Base-by-base conservation (phyloP, 1,140 invertebrate species). In the Mizuhopecten yessoensis region DNA sequence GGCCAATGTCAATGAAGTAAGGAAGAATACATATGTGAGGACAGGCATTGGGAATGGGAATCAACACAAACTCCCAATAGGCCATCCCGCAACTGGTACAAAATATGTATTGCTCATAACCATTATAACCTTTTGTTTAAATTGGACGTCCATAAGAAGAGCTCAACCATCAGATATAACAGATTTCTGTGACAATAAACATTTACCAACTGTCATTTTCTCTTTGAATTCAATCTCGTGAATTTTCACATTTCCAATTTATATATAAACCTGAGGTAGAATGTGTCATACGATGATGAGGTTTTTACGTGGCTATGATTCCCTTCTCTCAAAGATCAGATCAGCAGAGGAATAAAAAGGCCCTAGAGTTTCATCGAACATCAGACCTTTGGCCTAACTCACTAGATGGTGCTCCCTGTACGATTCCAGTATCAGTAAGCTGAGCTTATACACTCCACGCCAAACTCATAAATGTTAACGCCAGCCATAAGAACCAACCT, bases 361-460 rank as follows among this genome's bases (percentile, higher is more conserved):
- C 23, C 15, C 23, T 75, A 17, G 11, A 20, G 3, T 49, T 23
- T 75, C 29, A 75, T 75, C 57, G 3, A 23, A 5, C n/a, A 75
- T 75, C 57, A 75, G 29, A 75, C 57, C n/a, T n/a, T 75, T 10
- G 45, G 45, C 45, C 20, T 10, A 20, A 75, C 57, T 29, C 23
- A 75, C 23, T 75, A 75, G n/a, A n/a, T 75, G n/a, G 57, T 75
- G 57, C 57, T 29, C n/a, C 29, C 57, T 5, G 11, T 17, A 17
- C 9, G 57, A 75, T 23, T 23, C n/a, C 23, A 75, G 57, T 75
- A 29, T n/a, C n/a, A 75, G n/a, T 75, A 75, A 75, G 57, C 17
- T 75, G 57, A n/a, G 57, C 57, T 75, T 5, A 75, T 75, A 75
- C 57, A 75, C n/a, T 75, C 29, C 57, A 75, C 17, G n/a, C 57